Evolutionary conservation across 2,888 invertebrate genomes (phyloP).

Genomic region (Nasonia oneida): DNA sequence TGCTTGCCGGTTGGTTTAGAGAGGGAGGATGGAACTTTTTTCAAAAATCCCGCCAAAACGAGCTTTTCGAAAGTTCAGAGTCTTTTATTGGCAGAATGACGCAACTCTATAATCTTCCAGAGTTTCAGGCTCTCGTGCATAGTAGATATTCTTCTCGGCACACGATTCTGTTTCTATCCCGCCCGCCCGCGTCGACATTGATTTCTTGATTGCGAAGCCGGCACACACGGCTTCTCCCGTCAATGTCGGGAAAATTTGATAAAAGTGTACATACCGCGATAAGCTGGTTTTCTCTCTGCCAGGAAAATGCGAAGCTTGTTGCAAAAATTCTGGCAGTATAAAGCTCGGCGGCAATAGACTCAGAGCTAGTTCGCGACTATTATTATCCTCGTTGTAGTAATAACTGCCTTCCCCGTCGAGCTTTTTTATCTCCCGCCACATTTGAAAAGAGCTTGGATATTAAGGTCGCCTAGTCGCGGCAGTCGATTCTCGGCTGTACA

Average conservation of each 20-base stretch:
- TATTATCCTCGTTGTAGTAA: neutral
- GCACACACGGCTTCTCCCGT: neutral
- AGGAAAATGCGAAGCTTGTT: neutral
- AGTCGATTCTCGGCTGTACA: neutral
- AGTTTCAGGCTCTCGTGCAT: neutral
- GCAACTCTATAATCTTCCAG: neutral
- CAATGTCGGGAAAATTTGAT: conserved; percentile 32
- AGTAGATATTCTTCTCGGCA: neutral
- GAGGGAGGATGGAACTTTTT: neutral
- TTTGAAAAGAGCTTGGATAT: neutral
- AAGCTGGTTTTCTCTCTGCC: neutral
- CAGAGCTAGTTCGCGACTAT: neutral
- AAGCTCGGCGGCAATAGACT: neutral
- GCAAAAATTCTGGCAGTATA: neutral
- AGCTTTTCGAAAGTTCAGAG: too few relatives aligned
- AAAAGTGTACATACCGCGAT: neutral
- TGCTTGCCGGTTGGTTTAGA: neutral
- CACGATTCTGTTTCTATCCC: neutral
- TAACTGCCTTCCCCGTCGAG: neutral
- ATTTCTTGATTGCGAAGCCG: conserved; percentile 18
- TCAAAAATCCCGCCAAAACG: neutral
- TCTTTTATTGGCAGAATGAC: neutral
- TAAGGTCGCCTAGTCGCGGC: neutral
- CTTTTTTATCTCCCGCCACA: neutral
- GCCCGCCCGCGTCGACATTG: neutral